A percentile compares a stretch with the other conserved stretches of the same genome.
Evolutionary conservation across 2,888 invertebrate genomes (phyloP).

Genomic region (Pharmacophagus antenor): DNA sequence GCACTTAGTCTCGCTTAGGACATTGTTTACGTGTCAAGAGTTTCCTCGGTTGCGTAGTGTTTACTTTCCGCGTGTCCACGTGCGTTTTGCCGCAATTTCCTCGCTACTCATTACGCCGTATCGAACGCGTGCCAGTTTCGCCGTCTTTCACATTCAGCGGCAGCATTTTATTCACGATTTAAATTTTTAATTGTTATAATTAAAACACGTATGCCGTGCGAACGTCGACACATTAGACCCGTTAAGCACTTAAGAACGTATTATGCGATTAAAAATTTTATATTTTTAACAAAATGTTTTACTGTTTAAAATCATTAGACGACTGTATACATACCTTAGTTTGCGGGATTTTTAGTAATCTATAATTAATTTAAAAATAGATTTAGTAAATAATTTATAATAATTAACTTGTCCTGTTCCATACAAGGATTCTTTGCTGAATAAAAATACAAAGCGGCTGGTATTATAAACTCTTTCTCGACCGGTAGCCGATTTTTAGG

Average conservation of each 20-base stretch:
- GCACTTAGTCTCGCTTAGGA: conserved; percentile 64
- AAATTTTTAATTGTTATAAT: conserved; percentile 62
- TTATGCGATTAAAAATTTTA: background rate
- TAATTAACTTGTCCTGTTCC: background rate
- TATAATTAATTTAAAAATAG: too few relatives aligned
- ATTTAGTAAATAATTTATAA: too few relatives aligned
- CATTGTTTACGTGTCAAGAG: conserved; percentile 59
- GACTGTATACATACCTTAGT: too few relatives aligned
- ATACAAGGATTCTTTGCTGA: too few relatives aligned
- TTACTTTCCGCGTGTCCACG: conserved; percentile 52
- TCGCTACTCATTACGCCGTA: conserved; percentile 53
- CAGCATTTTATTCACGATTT: conserved; percentile 50
- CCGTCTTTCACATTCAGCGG: conserved; percentile 50
- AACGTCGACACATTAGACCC: conserved; percentile 34
- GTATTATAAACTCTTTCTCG: too few relatives aligned
- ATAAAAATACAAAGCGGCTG: too few relatives aligned
- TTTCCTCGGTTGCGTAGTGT: conserved; percentile 56
- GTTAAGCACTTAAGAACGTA: conserved; percentile 34
- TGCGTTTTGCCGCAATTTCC: conserved; percentile 56
- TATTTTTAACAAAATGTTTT: background rate
- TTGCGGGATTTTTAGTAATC: too few relatives aligned
- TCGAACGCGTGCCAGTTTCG: conserved; percentile 55
- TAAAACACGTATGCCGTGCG: conserved; percentile 49
- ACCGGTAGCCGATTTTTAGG: too few relatives aligned
- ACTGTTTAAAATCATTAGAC: background rate